Percentiles rank a stretch among this genome's conserved stretches.
phyloP scores from a whole-genome alignment of 2,113 vertebrate species.

The Morone chrysops region DNA sequence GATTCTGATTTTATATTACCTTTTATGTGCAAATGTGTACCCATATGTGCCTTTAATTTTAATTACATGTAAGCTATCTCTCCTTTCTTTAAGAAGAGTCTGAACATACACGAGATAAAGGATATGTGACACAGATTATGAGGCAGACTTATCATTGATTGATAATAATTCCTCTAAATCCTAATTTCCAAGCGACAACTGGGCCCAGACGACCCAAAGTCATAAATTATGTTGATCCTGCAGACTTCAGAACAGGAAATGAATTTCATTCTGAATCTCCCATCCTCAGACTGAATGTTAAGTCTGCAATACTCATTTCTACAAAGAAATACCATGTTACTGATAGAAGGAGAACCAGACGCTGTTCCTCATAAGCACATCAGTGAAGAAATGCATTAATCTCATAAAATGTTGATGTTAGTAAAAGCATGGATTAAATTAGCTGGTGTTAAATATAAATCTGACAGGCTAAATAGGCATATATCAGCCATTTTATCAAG shows the following conservation, averaged over 20 bases:
- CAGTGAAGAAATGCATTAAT: neutral
- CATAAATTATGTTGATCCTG: constrained; percentile 37
- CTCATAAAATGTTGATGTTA: constrained; percentile 9
- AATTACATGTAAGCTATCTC: neutral
- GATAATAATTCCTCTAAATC: constrained; percentile 45
- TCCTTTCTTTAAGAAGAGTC: constrained; percentile 9
- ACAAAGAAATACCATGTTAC: neutral
- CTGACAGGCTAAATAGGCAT: constrained; percentile 28
- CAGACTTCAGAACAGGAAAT: constrained; percentile 8
- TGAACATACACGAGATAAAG: neutral
- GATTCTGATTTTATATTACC: constrained; percentile 24
- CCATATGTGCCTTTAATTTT: constrained; percentile 28
- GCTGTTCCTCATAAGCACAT: constrained; percentile 6
- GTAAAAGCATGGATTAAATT: constrained; percentile 32
- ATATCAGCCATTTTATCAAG: constrained; percentile 24
- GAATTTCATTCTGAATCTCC: constrained; percentile 18
- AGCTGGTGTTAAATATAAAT: constrained; percentile 34
- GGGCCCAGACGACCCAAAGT: constrained; percentile 5
- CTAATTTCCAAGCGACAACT: constrained; percentile 19
- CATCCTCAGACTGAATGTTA: neutral
- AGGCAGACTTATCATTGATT: constrained; percentile 41
- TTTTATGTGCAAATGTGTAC: constrained; percentile 37
- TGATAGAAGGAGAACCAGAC: neutral
- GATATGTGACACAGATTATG: constrained; percentile 1
- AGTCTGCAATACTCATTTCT: constrained; percentile 12